Conservation (phyloP, 1,140 invertebrate species). For the Drosophila hydei region DNA sequence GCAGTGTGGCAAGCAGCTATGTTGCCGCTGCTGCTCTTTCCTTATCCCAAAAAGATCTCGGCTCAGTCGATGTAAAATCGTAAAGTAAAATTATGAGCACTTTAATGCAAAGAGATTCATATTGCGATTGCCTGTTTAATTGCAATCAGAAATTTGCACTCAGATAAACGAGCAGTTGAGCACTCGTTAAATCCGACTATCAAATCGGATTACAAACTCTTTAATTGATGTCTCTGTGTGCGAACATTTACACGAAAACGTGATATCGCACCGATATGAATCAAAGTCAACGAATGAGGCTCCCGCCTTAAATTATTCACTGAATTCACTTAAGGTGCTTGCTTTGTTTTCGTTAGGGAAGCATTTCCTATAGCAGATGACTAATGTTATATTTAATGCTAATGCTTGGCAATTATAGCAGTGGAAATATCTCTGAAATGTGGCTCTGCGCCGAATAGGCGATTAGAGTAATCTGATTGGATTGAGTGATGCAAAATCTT, state of each 20-base stretch:
- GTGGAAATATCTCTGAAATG: no score
- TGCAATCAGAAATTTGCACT: slow-evolving; percentile 37
- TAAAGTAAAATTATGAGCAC: slow-evolving; percentile 42
- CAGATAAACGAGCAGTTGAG: slow-evolving; percentile 24
- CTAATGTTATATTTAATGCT: no score
- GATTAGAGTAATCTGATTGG: no score
- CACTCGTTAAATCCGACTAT: slow-evolving; percentile 38
- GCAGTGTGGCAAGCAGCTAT: neutral
- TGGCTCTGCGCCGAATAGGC: no score
- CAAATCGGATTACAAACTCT: slow-evolving; percentile 32
- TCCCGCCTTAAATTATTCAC: neutral
- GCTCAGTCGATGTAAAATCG: slow-evolving; percentile 15
- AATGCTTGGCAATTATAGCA: no score
- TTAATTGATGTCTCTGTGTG: slow-evolving; percentile 26
- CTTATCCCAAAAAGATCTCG: slow-evolving; percentile 8
- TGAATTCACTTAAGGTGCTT: neutral
- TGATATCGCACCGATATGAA: slow-evolving; percentile 7
- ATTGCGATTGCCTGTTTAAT: slow-evolving; percentile 41
- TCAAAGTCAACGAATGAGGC: neutral
- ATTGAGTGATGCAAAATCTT: no score
- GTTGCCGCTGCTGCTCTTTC: neutral
- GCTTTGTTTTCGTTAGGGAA: neutral
- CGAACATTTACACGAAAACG: slow-evolving; percentile 21
- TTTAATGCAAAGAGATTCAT: slow-evolving; percentile 20
- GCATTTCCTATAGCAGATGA: no score